These are phyloP conservation scores for Stegophylla sp. DNA, from an alignment of 2,888 invertebrate genomes.

Conservation along the genomic window DNA sequence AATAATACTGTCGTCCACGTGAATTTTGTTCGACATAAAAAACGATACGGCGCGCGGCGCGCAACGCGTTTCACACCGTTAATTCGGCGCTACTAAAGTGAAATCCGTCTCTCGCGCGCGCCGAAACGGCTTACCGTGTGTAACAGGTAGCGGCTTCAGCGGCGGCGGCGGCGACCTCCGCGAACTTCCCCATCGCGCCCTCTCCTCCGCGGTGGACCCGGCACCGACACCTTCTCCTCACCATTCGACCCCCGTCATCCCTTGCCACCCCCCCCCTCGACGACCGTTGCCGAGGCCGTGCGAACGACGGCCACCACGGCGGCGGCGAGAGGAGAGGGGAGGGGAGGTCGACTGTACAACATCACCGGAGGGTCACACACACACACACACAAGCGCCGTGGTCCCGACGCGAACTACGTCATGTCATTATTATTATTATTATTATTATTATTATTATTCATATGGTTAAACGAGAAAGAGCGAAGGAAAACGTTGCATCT, in stretches of 20 bases:
- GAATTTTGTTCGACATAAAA: too few relatives aligned
- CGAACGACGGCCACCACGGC: background rate
- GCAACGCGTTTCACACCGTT: constrained; percentile 40
- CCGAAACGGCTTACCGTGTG: constrained; percentile 47
- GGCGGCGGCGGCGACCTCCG: constrained; percentile 6
- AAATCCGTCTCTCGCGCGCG: constrained; percentile 43
- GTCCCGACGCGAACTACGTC: too few relatives aligned
- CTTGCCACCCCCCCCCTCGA: background rate
- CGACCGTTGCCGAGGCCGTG: background rate
- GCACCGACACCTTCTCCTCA: background rate
- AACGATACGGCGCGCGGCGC: background rate
- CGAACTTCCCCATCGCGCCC: background rate
- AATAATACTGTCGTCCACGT: too few relatives aligned
- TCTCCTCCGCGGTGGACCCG: background rate
- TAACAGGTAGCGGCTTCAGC: constrained; percentile 48
- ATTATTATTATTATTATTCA: too few relatives aligned
- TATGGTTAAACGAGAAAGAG: too few relatives aligned
- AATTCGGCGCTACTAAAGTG: constrained; percentile 52
- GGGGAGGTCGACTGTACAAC: background rate
- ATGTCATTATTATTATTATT: too few relatives aligned
- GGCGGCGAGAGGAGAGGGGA: background rate
- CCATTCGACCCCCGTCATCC: too few relatives aligned
- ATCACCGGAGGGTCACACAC: background rate
- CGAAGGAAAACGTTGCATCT: too few relatives aligned
- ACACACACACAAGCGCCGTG: background rate